These are phyloP conservation scores for Tetranychus piercei DNA, from an alignment of 2,888 invertebrate genomes.

Conservation along the genomic window DNA sequence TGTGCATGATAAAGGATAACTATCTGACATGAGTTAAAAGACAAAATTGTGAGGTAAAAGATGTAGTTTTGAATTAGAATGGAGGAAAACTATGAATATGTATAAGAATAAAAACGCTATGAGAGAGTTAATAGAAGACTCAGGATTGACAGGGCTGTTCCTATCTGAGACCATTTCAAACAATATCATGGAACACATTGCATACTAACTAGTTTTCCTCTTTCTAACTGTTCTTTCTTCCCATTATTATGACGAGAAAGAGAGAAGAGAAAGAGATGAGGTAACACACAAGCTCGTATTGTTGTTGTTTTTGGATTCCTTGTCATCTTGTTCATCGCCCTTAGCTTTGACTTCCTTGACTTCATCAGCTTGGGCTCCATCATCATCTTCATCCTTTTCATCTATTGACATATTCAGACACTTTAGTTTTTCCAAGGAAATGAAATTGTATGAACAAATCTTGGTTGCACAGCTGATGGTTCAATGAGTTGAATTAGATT, in stretches of 20 bases:
- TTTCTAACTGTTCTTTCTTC: neutral
- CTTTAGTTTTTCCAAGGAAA: neutral
- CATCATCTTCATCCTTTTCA: neutral
- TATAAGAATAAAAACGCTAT: neutral
- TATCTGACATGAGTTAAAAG: neutral
- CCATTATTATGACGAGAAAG: neutral
- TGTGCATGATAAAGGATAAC: too few species aligned
- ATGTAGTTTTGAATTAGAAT: neutral
- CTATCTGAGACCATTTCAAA: neutral
- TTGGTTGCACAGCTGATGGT: neutral
- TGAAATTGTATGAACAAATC: neutral
- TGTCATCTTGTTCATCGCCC: too few species aligned
- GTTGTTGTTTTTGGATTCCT: too few species aligned
- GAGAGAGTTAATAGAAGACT: neutral
- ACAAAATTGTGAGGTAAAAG: neutral
- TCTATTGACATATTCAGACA: neutral
- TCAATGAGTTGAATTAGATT: neutral
- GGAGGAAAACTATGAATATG: neutral
- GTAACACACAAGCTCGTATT: too few species aligned
- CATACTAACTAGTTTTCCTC: neutral
- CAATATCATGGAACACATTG: neutral
- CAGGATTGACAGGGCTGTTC: neutral
- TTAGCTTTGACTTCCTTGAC: too few species aligned
- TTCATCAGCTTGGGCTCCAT: too few species aligned
- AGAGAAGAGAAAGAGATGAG: too few species aligned